These are phyloP conservation scores for Apogon talboti DNA, from an alignment of 2,797 vertebrate genomes.

Conservation along the genomic window DNA sequence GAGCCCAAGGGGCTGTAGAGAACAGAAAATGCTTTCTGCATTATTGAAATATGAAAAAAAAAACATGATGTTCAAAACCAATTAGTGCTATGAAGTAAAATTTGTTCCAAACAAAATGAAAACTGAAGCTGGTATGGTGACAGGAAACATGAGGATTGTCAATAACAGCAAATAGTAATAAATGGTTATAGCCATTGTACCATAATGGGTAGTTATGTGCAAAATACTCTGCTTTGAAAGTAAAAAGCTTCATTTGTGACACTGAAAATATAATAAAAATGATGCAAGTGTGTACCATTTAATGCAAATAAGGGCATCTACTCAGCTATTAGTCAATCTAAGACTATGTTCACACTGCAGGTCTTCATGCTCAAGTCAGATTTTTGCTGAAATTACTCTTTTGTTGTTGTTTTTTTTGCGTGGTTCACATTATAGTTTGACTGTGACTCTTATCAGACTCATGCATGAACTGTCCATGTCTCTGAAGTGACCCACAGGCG, in stretches of 20 bases:
- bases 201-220: constrained; percentile 1
- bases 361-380: too few relatives aligned
- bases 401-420: too few relatives aligned
- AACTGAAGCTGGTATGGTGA: constrained; percentile 20
- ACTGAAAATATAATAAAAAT: too few relatives aligned
- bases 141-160: constrained; percentile 34
- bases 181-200: constrained; percentile 10
- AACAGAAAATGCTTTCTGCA: constrained; percentile 29
- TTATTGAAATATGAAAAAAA: constrained; percentile 20
- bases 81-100: constrained; percentile 26
- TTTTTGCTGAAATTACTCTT: too few relatives aligned
- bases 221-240: constrained; percentile 4
- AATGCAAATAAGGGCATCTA: constrained; percentile 19
- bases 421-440: too few relatives aligned
- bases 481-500: too few relatives aligned
- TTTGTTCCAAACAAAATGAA: constrained; percentile 21
- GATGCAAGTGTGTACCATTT: constrained; percentile 1
- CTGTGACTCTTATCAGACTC: too few relatives aligned
- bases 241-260: neutral
- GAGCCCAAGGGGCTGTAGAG: constrained; percentile 11
- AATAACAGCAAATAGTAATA: constrained; percentile 31
- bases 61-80: constrained; percentile 25
- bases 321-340: constrained; percentile 1
- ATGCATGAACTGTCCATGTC: too few relatives aligned
- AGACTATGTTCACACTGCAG: neutral